These are phyloP conservation scores for Epinephelus moara DNA, from an alignment of 2,113 vertebrate genomes.

Conservation along the genomic window DNA sequence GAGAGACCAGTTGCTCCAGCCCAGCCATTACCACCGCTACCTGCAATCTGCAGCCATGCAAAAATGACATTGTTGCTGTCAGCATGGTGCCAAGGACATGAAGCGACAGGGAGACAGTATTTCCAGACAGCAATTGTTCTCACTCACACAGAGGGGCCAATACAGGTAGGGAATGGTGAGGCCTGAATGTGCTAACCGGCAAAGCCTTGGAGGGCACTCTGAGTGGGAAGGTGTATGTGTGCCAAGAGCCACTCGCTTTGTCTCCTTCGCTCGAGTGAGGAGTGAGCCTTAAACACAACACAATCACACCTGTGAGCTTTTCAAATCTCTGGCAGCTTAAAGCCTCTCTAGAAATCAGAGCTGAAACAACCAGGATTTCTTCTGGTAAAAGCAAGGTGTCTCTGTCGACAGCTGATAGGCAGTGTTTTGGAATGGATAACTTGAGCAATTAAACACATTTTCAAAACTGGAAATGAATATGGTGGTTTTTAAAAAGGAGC, in stretches of 20 bases:
- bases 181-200: constrained; percentile 55
- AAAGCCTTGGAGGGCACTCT: constrained; percentile 54
- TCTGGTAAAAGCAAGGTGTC: constrained; percentile 30
- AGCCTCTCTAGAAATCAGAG: constrained; percentile 49
- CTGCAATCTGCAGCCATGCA: constrained; percentile 44
- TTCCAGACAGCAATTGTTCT: constrained; percentile 70
- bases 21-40: constrained; percentile 23
- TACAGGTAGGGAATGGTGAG: constrained; percentile 46
- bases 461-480: constrained; percentile 15
- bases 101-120: constrained; percentile 35
- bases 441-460: constrained; percentile 37
- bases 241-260: constrained; percentile 65
- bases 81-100: constrained; percentile 47
- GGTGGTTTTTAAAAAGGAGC: not conserved
- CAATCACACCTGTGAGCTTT: constrained; percentile 68
- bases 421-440: constrained; percentile 27
- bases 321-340: constrained; percentile 56
- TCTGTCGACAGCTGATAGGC: constrained; percentile 59
- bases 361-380: constrained; percentile 27
- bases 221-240: constrained; percentile 43
- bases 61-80: constrained; percentile 46
- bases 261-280: constrained; percentile 58
- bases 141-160: constrained; percentile 56
- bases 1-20: constrained; percentile 53
- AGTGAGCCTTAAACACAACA: constrained; percentile 51